Conservation (phyloP, 2,888 invertebrate species). For the Ernsta delagoae region DNA sequence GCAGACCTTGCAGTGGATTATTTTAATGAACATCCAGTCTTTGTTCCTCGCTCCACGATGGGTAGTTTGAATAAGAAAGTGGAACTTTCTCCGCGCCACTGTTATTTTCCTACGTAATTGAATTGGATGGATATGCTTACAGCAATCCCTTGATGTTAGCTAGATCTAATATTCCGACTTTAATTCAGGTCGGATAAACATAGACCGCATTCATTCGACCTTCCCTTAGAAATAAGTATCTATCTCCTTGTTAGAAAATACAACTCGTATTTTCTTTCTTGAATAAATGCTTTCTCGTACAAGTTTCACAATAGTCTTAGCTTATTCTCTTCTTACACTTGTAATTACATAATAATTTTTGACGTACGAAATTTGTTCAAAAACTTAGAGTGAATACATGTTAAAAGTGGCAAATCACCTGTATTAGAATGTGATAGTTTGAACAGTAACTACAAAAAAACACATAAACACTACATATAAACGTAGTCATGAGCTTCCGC, state of each 20-base stretch:
- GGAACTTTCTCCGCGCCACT: slow-evolving; percentile 62
- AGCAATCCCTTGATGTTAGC: slow-evolving; percentile 51
- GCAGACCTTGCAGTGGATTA: slow-evolving; percentile 56
- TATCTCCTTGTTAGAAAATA: not conserved
- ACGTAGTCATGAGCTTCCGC: too few species aligned
- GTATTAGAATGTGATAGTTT: too few species aligned
- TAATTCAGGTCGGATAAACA: slow-evolving; percentile 32
- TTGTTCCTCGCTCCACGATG: slow-evolving; percentile 66
- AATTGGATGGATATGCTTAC: slow-evolving; percentile 68
- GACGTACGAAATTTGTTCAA: not conserved
- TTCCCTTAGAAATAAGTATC: slow-evolving; percentile 16
- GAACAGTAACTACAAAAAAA: too few species aligned
- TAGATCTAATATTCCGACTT: slow-evolving; percentile 38
- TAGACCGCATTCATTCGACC: slow-evolving; percentile 5
- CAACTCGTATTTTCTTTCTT: not conserved
- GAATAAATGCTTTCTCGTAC: not conserved
- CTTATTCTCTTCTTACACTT: not conserved
- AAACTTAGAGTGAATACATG: too few species aligned
- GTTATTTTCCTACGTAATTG: slow-evolving; percentile 76
- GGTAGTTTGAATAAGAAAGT: slow-evolving; percentile 79
- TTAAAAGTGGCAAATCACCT: too few species aligned
- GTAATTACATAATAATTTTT: not conserved
- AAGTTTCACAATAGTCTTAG: not conserved
- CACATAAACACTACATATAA: too few species aligned
- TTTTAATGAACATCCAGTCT: slow-evolving; percentile 74